Conservation (phyloP, 2,113 vertebrate species). For the Varanus salvator region DNA sequence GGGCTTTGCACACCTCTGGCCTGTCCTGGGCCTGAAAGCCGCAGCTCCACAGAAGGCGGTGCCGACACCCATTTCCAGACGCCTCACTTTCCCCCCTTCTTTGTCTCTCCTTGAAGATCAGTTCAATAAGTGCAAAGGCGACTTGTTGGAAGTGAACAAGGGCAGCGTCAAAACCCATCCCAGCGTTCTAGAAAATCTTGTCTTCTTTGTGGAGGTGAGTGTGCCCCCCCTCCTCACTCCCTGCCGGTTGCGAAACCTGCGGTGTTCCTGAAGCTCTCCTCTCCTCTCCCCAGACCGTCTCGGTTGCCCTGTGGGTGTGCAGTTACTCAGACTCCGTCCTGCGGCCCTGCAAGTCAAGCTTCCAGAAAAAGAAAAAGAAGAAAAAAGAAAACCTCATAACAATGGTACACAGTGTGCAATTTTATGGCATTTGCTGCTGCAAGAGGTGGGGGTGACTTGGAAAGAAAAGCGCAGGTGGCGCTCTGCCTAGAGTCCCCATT, state of each 20-base stretch:
- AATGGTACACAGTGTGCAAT: slow-evolving; percentile 75
- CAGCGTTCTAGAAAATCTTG: slow-evolving; percentile 88
- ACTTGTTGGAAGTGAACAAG: slow-evolving; percentile 88
- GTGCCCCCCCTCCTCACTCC: slow-evolving; percentile 14
- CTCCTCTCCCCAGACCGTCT: slow-evolving; percentile 81
- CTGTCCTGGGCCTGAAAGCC: too few species aligned
- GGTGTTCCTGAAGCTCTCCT: neutral
- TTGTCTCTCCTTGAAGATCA: slow-evolving; percentile 79
- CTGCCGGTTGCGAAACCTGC: neutral
- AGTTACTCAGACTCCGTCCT: slow-evolving; percentile 90
- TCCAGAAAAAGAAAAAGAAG: slow-evolving; percentile 99
- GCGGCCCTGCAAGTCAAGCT: slow-evolving; percentile 91
- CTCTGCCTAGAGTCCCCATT: too few species aligned
- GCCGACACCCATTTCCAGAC: neutral
- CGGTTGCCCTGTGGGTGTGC: slow-evolving; percentile 89
- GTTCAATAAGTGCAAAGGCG: slow-evolving; percentile 92
- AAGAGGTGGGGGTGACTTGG: neutral
- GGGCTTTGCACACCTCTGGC: neutral
- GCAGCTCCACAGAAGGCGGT: neutral
- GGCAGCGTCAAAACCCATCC: slow-evolving; percentile 86
- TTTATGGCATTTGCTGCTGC: neutral
- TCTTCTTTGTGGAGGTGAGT: slow-evolving; percentile 97
- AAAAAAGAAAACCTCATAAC: slow-evolving; percentile 90
- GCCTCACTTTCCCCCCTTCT: neutral
- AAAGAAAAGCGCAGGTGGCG: too few species aligned